These are phyloP conservation scores for Elachura formosa DNA, from an alignment of 2,113 vertebrate genomes.

Conservation along the genomic window DNA sequence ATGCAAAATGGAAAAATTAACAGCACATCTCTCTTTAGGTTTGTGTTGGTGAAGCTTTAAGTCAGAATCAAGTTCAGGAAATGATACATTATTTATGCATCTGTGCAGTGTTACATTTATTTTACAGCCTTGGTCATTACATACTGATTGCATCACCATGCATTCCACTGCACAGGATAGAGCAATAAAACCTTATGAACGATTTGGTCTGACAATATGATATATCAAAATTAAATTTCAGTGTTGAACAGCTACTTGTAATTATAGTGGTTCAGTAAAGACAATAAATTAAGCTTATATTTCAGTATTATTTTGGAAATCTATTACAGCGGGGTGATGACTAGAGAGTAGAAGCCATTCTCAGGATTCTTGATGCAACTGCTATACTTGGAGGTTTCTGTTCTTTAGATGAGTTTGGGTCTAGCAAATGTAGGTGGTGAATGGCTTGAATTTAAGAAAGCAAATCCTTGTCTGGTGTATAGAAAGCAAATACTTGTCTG, in stretches of 20 bases:
- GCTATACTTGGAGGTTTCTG: neutral
- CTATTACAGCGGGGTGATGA: neutral
- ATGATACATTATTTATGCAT: neutral
- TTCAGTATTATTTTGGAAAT: neutral
- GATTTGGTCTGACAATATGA: neutral
- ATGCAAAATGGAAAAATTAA: conserved; percentile 5
- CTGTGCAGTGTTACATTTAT: neutral
- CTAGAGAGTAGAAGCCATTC: neutral
- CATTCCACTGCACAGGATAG: neutral
- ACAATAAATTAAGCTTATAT: neutral
- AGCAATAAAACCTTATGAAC: neutral
- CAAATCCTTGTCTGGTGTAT: neutral
- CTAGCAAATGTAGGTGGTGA: neutral
- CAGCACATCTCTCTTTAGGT: neutral
- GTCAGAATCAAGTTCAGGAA: neutral
- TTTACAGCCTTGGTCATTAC: neutral
- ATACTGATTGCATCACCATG: neutral
- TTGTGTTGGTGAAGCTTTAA: neutral
- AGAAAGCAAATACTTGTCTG: neutral
- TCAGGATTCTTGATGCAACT: neutral
- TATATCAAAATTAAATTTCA: neutral
- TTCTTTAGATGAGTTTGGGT: neutral
- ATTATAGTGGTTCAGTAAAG: neutral
- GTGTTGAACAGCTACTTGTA: neutral
- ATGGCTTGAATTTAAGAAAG: neutral